Base-by-base conservation (phyloP, 1,140 invertebrate genomes). In the Stratiolaelaps scimitus region DNA sequence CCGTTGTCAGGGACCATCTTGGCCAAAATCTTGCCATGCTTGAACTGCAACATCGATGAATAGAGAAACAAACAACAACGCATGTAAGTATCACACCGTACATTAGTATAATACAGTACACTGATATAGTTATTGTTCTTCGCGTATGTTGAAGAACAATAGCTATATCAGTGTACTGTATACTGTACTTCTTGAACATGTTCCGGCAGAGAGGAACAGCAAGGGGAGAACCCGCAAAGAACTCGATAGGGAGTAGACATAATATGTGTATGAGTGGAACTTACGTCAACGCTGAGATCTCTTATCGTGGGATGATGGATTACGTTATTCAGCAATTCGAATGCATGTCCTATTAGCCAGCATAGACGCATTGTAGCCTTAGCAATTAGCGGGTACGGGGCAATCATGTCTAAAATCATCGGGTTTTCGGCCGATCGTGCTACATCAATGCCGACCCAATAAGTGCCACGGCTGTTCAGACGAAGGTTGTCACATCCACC, bases 401-500 rank as follows among this genome's bases (percentile, higher is more conserved):
- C 72, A 29, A 75, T 67, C 34, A 70, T 69, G 66, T 79, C 77
- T n/a, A 74, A 28, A 5, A 74, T 30, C 20, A 67, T 68, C 10
- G 71, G 73, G 23, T 70, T 69, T 29, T 71, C 70, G 29, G 69
- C 67, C 40, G 71, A 67, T 23, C 78, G 74, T 7, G 76, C 73
- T 0, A 72, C 43, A 13, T 84, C 75, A 15, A 88, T 71, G 1
- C 79, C 78, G 0, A 87, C 77, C 67, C 86, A 79, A 70, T 87
- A 82, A 7, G 84, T 85, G 30, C 83, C 84, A 29, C 80, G 74
- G 23, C 78, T 80, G 72, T 84, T 84, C 0, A 76, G 75, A 45
- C 84, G 80, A 34, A 90, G 74, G 74, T 89, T 90, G 74, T 92
- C 88, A n/a, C 86, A 85, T 7, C 80, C 65, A 71, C 88, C 88